Percentiles rank a stretch among this genome's conserved stretches.
Evolutionary conservation across 37 sponge, comb jelly and placozoan genomes (phyloP).

Genomic region (Hormiphora californensis): DNA sequence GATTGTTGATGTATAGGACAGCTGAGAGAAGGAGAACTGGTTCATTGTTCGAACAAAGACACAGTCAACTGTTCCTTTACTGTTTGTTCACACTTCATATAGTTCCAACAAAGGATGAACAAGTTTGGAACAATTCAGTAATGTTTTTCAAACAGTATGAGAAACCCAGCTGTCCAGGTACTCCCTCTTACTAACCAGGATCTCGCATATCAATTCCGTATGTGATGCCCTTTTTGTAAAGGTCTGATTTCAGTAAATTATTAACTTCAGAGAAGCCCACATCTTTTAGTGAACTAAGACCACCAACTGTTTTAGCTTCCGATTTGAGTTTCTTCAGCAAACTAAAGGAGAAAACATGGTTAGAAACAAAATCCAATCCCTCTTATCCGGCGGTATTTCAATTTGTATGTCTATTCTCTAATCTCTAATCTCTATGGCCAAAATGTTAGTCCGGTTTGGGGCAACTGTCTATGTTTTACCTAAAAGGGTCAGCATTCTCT

Average conservation of each 20-base stretch:
- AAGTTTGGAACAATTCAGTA: too few species aligned
- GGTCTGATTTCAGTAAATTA: conserved; percentile 26
- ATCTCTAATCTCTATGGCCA: too few species aligned
- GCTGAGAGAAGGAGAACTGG: neutral
- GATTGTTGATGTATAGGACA: conserved; percentile 73
- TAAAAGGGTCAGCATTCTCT: conserved; percentile 17
- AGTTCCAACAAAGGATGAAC: too few species aligned
- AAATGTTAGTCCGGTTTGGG: too few species aligned
- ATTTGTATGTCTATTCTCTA: too few species aligned
- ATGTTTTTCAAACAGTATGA: too few species aligned
- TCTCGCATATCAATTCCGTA: conserved; percentile 72
- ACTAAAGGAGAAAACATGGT: neutral
- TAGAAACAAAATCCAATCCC: neutral
- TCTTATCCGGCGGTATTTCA: too few species aligned
- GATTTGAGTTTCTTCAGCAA: conserved; percentile 17
- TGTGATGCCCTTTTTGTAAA: neutral
- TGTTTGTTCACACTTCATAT: too few species aligned
- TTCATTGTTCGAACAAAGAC: too few species aligned
- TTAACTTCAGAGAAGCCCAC: neutral
- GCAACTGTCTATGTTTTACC: neutral
- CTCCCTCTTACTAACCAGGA: too few species aligned
- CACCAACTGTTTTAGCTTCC: conserved; percentile 23
- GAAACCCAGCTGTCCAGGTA: too few species aligned
- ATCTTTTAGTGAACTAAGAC: neutral
- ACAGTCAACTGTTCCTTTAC: too few species aligned